phyloP scores from a whole-genome alignment of 2,888 invertebrate species.

The Rhingia rostrata region DNA sequence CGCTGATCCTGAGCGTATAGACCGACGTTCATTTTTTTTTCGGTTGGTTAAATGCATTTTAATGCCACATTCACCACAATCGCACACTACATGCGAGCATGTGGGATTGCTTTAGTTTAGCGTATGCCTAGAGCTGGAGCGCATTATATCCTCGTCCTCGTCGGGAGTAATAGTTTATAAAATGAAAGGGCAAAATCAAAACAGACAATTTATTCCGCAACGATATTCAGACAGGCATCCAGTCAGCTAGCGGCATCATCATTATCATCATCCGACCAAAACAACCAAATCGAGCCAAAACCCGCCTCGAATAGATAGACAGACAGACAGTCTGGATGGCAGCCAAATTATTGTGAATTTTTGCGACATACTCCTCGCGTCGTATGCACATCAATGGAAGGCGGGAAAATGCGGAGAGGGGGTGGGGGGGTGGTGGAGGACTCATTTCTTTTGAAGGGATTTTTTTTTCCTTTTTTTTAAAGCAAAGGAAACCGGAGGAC shows the following conservation, averaged over 20 bases:
- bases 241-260: constrained; percentile 7
- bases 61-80: constrained; percentile 48
- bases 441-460: constrained; percentile 3
- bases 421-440: too few relatives aligned
- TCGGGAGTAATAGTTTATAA: constrained; percentile 54
- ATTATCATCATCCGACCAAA: constrained; percentile 10
- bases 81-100: constrained; percentile 26
- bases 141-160: not conserved
- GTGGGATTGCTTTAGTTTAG: constrained; percentile 29
- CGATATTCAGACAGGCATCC: constrained; percentile 16
- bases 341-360: constrained; percentile 54
- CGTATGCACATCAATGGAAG: constrained; percentile 38
- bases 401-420: constrained; percentile 16
- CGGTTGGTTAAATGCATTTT: constrained; percentile 10
- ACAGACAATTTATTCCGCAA: constrained; percentile 46
- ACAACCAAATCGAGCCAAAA: constrained; percentile 30
- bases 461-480: constrained; percentile 28
- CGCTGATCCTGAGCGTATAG: too few relatives aligned
- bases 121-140: not conserved
- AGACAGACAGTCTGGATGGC: constrained; percentile 63
- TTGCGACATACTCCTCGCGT: constrained; percentile 43
- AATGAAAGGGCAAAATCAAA: constrained; percentile 47
- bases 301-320: constrained; percentile 21
- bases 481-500: constrained; percentile 15
- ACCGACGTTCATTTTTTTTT: not conserved